phyloP scores from a whole-genome alignment of 2,113 vertebrate species.

The Callaeas wilsoni region DNA sequence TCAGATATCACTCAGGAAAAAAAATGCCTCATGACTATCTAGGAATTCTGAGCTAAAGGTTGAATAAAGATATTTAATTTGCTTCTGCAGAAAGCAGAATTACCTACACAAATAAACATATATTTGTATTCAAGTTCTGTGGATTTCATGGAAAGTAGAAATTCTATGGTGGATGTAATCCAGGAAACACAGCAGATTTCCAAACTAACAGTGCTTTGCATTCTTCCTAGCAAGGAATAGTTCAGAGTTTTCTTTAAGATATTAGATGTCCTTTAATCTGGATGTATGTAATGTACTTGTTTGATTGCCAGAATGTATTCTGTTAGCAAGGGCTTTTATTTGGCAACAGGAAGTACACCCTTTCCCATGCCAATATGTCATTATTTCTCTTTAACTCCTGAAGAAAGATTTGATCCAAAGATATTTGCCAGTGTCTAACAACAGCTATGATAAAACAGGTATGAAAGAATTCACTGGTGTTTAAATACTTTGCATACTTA shows the following conservation, averaged over 20 bases:
- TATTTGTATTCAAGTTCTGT: not conserved
- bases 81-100: not conserved
- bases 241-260: not conserved
- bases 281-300: too few species aligned
- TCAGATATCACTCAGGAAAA: not conserved
- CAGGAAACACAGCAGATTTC: not conserved
- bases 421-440: not conserved
- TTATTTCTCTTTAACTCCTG: not conserved
- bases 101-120: not conserved
- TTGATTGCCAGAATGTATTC: not conserved
- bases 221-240: not conserved
- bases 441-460: not conserved
- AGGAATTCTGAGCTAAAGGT: not conserved
- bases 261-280: not conserved
- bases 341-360: not conserved
- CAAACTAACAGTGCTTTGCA: not conserved
- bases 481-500: not conserved
- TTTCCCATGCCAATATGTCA: rapidly evolving
- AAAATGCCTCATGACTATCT: not conserved
- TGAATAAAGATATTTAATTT: not conserved
- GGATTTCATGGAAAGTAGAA: not conserved
- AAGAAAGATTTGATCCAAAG: not conserved
- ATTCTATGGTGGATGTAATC: not conserved
- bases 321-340: not conserved
- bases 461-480: not conserved